Evolutionary conservation across 1,140 invertebrate species (phyloP).

Genomic region (Pseudomyrmex cubaensis): DNA sequence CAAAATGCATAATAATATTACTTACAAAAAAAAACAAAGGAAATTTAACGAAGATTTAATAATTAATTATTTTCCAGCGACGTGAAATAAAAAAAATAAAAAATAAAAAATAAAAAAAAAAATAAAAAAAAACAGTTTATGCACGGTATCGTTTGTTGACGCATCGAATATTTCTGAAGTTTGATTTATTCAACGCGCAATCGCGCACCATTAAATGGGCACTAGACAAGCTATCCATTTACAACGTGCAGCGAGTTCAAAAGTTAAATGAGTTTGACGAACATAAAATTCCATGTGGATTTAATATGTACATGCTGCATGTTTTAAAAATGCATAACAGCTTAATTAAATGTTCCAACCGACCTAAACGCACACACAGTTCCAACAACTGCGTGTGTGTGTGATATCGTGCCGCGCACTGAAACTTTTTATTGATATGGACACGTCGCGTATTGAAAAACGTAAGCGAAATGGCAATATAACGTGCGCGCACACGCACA

Average conservation of each 20-base stretch:
- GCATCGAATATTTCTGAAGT: constrained; percentile 39
- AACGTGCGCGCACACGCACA: background rate
- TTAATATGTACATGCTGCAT: constrained; percentile 60
- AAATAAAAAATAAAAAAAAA: background rate
- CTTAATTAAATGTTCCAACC: constrained; percentile 61
- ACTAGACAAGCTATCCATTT: constrained; percentile 60
- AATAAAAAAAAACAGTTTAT: background rate
- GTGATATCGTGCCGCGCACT: constrained; percentile 44
- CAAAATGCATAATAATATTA: too few species aligned
- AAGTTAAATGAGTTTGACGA: constrained; percentile 58
- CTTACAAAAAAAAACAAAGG: too few species aligned
- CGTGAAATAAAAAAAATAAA: background rate
- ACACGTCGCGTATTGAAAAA: constrained; percentile 45
- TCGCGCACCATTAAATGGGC: constrained; percentile 48
- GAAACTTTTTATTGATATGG: constrained; percentile 56
- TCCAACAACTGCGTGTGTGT: background rate
- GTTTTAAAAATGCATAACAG: constrained; percentile 65
- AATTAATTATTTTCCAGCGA: too few species aligned
- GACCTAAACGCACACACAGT: constrained; percentile 5
- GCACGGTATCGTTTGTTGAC: background rate
- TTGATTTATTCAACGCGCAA: constrained; percentile 52
- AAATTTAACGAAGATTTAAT: too few species aligned
- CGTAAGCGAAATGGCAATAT: constrained; percentile 3
- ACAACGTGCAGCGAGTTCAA: constrained; percentile 50
- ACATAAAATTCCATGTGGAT: constrained; percentile 58